Base-by-base conservation (phyloP, 2,888 invertebrate genomes). In the Anthrax anthrax region DNA sequence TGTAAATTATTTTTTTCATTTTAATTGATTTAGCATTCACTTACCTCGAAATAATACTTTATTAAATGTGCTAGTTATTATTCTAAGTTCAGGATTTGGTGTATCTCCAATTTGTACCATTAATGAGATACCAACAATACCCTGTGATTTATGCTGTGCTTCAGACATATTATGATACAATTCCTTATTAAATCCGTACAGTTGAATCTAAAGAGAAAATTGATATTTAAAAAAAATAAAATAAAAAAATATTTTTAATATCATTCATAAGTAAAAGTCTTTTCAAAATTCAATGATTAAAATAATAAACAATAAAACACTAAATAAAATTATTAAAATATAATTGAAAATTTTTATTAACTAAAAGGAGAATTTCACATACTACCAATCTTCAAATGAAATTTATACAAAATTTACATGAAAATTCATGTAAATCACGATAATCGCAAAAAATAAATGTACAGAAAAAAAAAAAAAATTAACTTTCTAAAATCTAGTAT, bases 111-210 rank as follows among this genome's bases (percentile, higher is more conserved):
- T 83, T 88, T 91, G 77, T 49, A 96, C 83, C 84, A 97, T 91
- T 42, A 96, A 74, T 16, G 95, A 89, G 55, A 97, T 85, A 19
- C 87, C 95, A 17, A 95, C 89, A 54, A 97, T 81, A 50, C 97
- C 97, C 64, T 95, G 89, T n/a, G 95, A 90, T 66, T 92, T 90
- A 67, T 89, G 88, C 60, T 88, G 88, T 6, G 96, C 96, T 66
- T 94, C 90, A 27, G 91, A 86, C 83, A 94, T 88, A 67, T 96
- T 97, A 66, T 87, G 86, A 70, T 97, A 97, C 45, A 97, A 73
- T 67, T 96, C 95, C 53, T 89, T 88, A 69, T 97, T 97, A 74
- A 91, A 97, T 2, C 95, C 96, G 58, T 94, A 89, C 48, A 96
- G 74, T 70, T 97, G 96, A 58, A 97, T 87, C 95, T 96, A 77